Base-by-base conservation (phyloP, 92 coral and sea anemone species). In the Phenganax stokvisi region DNA sequence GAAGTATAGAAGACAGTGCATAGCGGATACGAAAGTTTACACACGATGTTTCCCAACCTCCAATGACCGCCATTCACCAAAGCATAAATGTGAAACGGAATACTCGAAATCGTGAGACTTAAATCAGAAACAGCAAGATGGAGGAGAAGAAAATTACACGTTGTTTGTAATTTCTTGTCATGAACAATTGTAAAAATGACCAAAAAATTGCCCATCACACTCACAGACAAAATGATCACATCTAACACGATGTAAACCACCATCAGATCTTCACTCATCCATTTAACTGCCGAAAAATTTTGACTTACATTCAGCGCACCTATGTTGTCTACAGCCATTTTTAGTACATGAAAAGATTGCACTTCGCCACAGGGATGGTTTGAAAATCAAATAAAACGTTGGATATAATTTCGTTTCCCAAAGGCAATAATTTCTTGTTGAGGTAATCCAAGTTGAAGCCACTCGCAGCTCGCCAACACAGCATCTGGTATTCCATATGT, bases 101-200 rank as follows among this genome's bases (percentile, higher is more conserved):
- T 77, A 58, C 55, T 15, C 29, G 47, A 3, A 8, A 47, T 12
- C 6, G 62, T 71, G 12, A 77, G 37, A 37, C 57, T 77, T 57
- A 77, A 59, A 27, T 77, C 81, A 37, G 57, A 77, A 6, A 77
- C 27, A 59, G 81, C 81, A 9, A 77, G 71, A 53, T 77, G 71
- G 1, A 77, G 57, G 12, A 77, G 81, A 4, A 77, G 57, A 77
- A 29, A 59, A 20, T 77, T 59, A 53, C 81, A 77, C 0, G 81
- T 77, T 4, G 81, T 77, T 12, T 56, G 80, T 15, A 77, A 56
- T 31, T 77, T 60, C 17, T 60, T 31, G 13, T 77, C 81, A 31
- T 64, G 71, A 30, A 60, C 2, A 28, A 77, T 77, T 8, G 81
- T 59, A 27, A 31, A 59, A 25, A 77, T 77, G 6, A 77, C 81